Evolutionary conservation across 2,797 vertebrate genomes (phyloP).

Genomic region (Hippocampus kuda): DNA sequence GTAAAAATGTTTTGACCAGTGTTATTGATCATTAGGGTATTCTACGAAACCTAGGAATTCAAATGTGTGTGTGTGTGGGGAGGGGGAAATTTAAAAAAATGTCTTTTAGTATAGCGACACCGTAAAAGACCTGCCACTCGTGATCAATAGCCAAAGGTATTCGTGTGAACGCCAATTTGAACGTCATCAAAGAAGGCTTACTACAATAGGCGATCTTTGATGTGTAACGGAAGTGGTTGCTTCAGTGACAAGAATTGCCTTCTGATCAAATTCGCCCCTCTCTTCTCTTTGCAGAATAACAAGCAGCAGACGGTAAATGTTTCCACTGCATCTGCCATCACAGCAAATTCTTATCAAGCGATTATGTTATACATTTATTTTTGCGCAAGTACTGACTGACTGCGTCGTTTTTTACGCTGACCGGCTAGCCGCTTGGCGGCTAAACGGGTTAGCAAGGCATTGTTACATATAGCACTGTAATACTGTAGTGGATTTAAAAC

Average conservation of each 20-base stretch:
- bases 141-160: not conserved
- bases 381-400: not conserved
- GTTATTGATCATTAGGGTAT: too few relatives aligned
- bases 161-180: not conserved
- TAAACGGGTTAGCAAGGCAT: slow-evolving; percentile 46
- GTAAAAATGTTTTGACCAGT: too few relatives aligned
- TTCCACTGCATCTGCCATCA: slow-evolving; percentile 1
- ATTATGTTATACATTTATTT: not conserved
- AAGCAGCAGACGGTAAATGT: slow-evolving; percentile 29
- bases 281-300: slow-evolving; percentile 5
- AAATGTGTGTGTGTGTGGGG: not conserved
- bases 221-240: slow-evolving; percentile 33
- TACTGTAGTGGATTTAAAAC: not conserved
- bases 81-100: too few relatives aligned
- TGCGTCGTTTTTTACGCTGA: not conserved
- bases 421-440: slow-evolving; percentile 28
- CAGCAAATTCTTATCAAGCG: not conserved
- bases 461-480: slow-evolving; percentile 40
- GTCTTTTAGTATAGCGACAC: not conserved
- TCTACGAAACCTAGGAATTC: too few relatives aligned
- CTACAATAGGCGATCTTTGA: slow-evolving; percentile 30
- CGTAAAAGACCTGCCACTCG: not conserved
- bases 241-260: slow-evolving; percentile 47
- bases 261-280: not conserved
- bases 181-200: not conserved